These are phyloP conservation scores for Hirtodrosophila cameraria DNA, from an alignment of 2,888 invertebrate species.

Conservation along the genomic window DNA sequence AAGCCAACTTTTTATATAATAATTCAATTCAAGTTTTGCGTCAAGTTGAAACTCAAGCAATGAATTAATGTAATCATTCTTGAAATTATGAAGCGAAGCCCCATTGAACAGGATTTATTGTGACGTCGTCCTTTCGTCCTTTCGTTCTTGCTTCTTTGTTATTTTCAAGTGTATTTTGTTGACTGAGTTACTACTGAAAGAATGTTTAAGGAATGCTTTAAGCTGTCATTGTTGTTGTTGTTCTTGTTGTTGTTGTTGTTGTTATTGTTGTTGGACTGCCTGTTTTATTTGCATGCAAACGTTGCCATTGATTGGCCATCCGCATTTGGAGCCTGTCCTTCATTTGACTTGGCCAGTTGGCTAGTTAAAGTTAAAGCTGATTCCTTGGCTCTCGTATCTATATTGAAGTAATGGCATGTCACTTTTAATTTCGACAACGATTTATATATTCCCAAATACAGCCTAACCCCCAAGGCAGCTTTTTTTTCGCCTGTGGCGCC, in stretches of 20 bases:
- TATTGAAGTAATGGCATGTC: conserved; percentile 71
- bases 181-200: conserved; percentile 2
- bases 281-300: conserved; percentile 49
- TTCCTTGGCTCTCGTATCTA: conserved; percentile 46
- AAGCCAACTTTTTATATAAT: too few species aligned
- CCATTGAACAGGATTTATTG: conserved; percentile 11
- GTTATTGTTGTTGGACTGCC: conserved; percentile 13
- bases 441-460: conserved; percentile 53
- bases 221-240: conserved; percentile 5
- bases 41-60: conserved; percentile 4
- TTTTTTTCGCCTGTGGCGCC: conserved; percentile 6
- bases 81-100: conserved; percentile 13
- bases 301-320: conserved; percentile 41
- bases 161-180: conserved; percentile 18
- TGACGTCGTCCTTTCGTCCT: not conserved
- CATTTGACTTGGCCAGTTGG: conserved; percentile 38
- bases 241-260: not conserved
- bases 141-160: not conserved
- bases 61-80: conserved; percentile 28
- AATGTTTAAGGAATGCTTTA: conserved; percentile 31
- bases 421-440: conserved; percentile 74
- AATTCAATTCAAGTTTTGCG: not conserved
- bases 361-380: not conserved
- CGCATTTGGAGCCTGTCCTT: conserved; percentile 31
- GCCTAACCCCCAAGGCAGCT: not conserved